Conservation (phyloP, 2,888 invertebrate genomes). For the Polymixis lichenea region DNA sequence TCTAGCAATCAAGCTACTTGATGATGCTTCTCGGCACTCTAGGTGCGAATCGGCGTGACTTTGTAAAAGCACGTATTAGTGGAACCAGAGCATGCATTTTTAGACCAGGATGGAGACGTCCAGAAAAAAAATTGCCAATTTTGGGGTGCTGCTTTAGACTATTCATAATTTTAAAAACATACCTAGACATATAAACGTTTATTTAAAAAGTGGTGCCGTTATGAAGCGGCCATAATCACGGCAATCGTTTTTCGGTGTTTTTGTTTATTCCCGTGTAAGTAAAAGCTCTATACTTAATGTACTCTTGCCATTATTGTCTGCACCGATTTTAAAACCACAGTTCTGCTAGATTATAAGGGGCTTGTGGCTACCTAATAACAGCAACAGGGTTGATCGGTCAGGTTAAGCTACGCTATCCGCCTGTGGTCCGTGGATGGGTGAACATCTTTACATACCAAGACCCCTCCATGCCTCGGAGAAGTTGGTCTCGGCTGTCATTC, state of each 20-base stretch:
- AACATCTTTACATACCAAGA: too few relatives aligned
- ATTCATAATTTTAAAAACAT: neutral
- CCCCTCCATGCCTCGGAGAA: too few relatives aligned
- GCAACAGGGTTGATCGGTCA: too few relatives aligned
- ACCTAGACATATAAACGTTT: neutral
- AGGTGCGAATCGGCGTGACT: neutral
- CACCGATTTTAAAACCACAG: neutral
- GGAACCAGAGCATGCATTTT: neutral
- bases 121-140: too few relatives aligned
- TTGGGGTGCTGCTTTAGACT: neutral
- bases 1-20: constrained; percentile 24
- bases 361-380: too few relatives aligned
- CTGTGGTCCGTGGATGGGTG: too few relatives aligned
- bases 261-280: too few relatives aligned
- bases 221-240: neutral
- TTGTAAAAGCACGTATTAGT: neutral
- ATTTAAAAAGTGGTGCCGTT: neutral
- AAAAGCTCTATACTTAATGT: neutral
- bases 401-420: too few relatives aligned
- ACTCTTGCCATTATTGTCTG: neutral
- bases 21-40: constrained; percentile 10
- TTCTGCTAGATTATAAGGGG: neutral
- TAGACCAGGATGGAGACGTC: too few relatives aligned
- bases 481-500: too few relatives aligned
- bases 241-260: neutral